These are phyloP conservation scores for Invenusta paracnida DNA, from an alignment of 2,888 invertebrate species.

Conservation along the genomic window DNA sequence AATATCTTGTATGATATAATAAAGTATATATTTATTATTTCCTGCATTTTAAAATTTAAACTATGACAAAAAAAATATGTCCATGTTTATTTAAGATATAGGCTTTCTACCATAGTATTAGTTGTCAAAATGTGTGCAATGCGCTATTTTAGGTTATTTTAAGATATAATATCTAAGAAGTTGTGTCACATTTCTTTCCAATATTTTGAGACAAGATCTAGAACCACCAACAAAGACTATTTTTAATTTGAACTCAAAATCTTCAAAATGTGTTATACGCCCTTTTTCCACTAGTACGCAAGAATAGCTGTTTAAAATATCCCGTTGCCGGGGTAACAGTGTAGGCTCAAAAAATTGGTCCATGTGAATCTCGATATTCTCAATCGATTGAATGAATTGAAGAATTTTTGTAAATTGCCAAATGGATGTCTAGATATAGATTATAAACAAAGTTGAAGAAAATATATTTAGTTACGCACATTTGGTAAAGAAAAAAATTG, in stretches of 20 bases:
- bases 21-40: background rate
- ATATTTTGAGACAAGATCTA: conserved; percentile 3
- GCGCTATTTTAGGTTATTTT: background rate
- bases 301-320: no score
- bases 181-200: background rate
- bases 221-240: background rate
- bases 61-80: background rate
- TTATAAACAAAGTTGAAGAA: no score
- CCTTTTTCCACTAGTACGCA: background rate
- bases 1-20: background rate
- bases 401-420: no score
- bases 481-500: no score
- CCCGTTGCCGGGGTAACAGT: no score
- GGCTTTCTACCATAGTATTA: conserved; percentile 4
- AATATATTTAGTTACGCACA: no score
- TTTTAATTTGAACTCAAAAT: conserved; percentile 22
- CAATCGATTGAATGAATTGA: no score
- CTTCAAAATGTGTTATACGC: conserved; percentile 21
- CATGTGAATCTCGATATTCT: no score
- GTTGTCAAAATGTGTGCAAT: conserved; percentile 26
- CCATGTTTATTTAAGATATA: conserved; percentile 18
- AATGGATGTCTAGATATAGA: no score
- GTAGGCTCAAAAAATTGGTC: no score
- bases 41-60: conserved; percentile 17
- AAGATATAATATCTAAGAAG: background rate